phyloP scores from a whole-genome alignment of 2,888 invertebrate species.

The Malthinus seriepunctatus region DNA sequence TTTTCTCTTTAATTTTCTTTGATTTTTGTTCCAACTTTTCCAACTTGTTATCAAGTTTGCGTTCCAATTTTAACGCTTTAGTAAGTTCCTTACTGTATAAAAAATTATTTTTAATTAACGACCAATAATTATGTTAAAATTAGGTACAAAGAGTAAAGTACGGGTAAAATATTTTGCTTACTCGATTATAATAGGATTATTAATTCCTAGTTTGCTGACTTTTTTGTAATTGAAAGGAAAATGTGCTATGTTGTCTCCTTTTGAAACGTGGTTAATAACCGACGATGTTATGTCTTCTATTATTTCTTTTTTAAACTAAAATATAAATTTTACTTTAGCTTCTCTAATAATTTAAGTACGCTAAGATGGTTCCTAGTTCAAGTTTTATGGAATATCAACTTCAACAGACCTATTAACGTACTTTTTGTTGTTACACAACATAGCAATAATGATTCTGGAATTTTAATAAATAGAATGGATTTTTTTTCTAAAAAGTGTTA shows the following conservation, averaged over 20 bases:
- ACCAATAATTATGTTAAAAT: neutral
- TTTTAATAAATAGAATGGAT: too few relatives aligned
- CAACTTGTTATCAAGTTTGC: conserved; percentile 49
- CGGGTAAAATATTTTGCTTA: neutral
- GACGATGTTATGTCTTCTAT: conserved; percentile 44
- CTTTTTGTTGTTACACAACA: too few relatives aligned
- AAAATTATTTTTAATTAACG: neutral
- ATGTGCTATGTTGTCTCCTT: conserved; percentile 7
- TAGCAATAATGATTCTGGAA: too few relatives aligned
- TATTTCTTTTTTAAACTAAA: conserved; percentile 48
- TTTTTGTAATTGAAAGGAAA: conserved; percentile 7
- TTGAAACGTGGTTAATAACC: conserved; percentile 30
- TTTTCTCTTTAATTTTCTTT: conserved; percentile 52
- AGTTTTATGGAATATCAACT: too few relatives aligned
- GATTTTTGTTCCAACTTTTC: conserved; percentile 54
- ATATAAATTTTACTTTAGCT: conserved; percentile 4
- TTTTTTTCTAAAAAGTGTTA: too few relatives aligned
- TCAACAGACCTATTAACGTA: too few relatives aligned
- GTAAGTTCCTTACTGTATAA: conserved; percentile 28
- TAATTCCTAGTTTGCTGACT: conserved; percentile 10
- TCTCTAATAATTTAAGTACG: too few relatives aligned
- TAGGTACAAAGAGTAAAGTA: too few relatives aligned
- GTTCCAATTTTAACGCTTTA: conserved; percentile 43
- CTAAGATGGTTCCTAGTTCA: too few relatives aligned
- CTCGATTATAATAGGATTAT: conserved; percentile 6